Percentiles rank a stretch among this genome's conserved stretches.
phyloP scores from a whole-genome alignment of 2,888 invertebrate species.

The Amaurobius ferox region DNA sequence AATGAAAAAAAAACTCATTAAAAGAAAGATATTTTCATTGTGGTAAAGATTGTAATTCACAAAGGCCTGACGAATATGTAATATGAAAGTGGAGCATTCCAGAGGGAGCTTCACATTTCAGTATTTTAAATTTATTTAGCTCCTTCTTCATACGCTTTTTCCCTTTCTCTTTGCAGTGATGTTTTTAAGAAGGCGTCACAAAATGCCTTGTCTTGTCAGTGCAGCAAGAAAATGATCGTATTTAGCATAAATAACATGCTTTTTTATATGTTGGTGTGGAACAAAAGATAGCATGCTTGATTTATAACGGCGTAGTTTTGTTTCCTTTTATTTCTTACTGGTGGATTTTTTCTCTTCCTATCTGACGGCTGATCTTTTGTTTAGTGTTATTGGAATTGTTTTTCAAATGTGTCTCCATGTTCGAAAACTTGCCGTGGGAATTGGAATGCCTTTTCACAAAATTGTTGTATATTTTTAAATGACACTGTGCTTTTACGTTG shows the following conservation, averaged over 20 bases:
- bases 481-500: no score
- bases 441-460: neutral
- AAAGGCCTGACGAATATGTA: no score
- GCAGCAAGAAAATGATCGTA: slow-evolving; percentile 30
- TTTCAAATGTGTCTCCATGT: neutral
- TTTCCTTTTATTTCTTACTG: neutral
- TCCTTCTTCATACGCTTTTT: no score
- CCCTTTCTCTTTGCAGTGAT: no score
- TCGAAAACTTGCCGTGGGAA: neutral
- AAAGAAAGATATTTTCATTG: no score
- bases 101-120: no score
- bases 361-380: neutral
- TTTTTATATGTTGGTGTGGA: slow-evolving; percentile 26
- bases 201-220: neutral
- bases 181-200: no score
- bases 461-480: no score
- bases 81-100: no score
- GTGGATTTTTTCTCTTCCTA: neutral
- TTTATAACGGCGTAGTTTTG: slow-evolving; percentile 19
- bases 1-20: no score
- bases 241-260: slow-evolving; percentile 63
- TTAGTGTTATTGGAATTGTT: neutral
- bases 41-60: no score
- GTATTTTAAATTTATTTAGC: no score
- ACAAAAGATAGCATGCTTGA: slow-evolving; percentile 25